Base-by-base conservation (phyloP, 2,888 invertebrate species). In the Nowickia ferox region DNA sequence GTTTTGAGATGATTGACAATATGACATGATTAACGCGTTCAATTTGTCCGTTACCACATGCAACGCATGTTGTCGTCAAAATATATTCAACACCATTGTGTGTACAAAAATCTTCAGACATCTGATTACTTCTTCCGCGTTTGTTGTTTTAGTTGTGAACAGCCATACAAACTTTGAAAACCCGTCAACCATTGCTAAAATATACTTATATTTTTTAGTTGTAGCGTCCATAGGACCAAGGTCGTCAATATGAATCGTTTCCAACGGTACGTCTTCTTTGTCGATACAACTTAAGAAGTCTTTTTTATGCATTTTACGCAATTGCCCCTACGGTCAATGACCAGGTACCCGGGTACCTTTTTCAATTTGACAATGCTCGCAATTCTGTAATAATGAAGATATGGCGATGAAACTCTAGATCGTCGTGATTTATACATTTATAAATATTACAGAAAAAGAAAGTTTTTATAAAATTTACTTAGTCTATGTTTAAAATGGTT, bases 21-120 rank as follows among this genome's bases (percentile, higher is more conserved):
- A 65, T 74, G 2, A 48, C 13, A 8, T 63, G 46, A n/a, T 75
- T 75, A 13, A 74, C 78, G 10, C 42, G 76, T 46, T 75, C 72
- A 19, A 84, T 65, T 65, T 80, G 84, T 1, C 72, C 76, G 40
- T 84, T 80, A n/a, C 81, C 78, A 40, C 86, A 72, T 48, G 86
- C 51, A 17, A 84, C 74, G 9, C 87, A 63, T 46, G 84, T 84
- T 13, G 84, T 86, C 46, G 57, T 68, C 38, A 55, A 89, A 8
- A 88, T 88, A 0, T 90, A 91, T n/a, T 89, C 17, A n/a, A 72
- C 9, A 48, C 53, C 22, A 38, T 46, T 44, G 66, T 59, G 44
- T 4, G 46, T 66, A 42, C 59, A 57, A 19, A 17, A 59, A 15
- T 72, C 72, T 13, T 42, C 46, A 46, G 59, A 72, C 66, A 91